These are phyloP conservation scores for Cepaea hortensis DNA, from an alignment of 2,888 invertebrate genomes.

Conservation along the genomic window DNA sequence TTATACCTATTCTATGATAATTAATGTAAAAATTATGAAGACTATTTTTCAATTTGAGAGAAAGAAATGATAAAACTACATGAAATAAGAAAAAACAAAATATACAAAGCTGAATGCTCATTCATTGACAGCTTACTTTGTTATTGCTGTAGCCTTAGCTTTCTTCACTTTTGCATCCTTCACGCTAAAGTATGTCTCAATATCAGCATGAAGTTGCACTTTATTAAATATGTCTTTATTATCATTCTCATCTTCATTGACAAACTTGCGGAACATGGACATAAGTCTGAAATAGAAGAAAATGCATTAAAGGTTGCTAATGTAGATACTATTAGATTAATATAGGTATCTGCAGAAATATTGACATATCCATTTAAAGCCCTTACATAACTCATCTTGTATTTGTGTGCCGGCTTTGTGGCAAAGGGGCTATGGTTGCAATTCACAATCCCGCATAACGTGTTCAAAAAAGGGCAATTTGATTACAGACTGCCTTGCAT, in stretches of 20 bases:
- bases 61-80: neutral
- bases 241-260: conserved; percentile 63
- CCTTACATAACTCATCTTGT: neutral
- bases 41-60: too few species aligned
- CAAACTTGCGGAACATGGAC: conserved; percentile 73
- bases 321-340: neutral
- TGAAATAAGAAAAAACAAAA: neutral
- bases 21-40: too few species aligned
- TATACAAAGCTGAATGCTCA: neutral
- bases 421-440: too few species aligned
- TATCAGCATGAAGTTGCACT: conserved; percentile 70
- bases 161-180: conserved; percentile 69
- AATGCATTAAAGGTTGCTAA: neutral
- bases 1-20: too few species aligned
- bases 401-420: too few species aligned
- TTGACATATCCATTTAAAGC: too few species aligned
- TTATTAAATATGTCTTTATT: conserved; percentile 68
- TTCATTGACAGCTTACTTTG: conserved; percentile 61
- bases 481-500: too few species aligned
- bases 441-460: too few species aligned
- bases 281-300: conserved; percentile 64
- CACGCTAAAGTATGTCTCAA: conserved; percentile 66
- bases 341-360: too few species aligned
- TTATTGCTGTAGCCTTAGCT: conserved; percentile 63
- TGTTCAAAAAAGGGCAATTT: too few species aligned